A percentile compares a stretch with the other conserved stretches of the same genome.
These are phyloP conservation scores for Poeciliopsis presidionis DNA, from an alignment of 2,797 vertebrate species.

Conservation along the genomic window DNA sequence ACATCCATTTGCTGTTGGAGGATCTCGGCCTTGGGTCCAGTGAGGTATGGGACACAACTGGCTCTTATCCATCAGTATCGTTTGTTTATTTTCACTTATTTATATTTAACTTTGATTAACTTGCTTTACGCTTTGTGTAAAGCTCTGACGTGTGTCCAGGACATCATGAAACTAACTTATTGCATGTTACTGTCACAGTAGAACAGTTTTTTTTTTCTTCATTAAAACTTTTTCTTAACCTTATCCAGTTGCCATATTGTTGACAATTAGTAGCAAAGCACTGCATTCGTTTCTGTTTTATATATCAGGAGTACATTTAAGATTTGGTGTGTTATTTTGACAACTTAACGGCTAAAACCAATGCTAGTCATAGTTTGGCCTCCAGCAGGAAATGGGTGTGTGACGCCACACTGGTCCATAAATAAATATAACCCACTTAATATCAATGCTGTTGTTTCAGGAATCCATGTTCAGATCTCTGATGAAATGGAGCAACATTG, in stretches of 20 bases:
- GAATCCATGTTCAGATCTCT: slow-evolving; percentile 45
- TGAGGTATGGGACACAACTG: slow-evolving; percentile 47
- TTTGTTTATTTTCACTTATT: not conserved
- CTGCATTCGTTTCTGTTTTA: too few species aligned
- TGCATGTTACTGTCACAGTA: too few species aligned
- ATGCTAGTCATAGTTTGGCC: too few species aligned
- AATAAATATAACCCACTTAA: not conserved
- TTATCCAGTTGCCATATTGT: too few species aligned
- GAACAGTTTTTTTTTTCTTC: too few species aligned
- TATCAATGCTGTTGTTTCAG: slow-evolving; percentile 35
- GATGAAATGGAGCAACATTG: slow-evolving; percentile 57
- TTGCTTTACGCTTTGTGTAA: not conserved
- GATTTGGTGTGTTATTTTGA: too few species aligned
- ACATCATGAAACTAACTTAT: not conserved
- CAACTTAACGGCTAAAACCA: too few species aligned
- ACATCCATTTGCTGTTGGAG: slow-evolving; percentile 35
- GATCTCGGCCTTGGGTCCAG: not conserved
- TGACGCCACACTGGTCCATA: too few species aligned
- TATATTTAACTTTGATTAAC: not conserved
- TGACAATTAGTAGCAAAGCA: too few species aligned
- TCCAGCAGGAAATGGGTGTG: too few species aligned
- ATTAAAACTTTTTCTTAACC: too few species aligned
- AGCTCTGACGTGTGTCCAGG: not conserved
- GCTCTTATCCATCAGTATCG: not conserved
- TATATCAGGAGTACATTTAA: too few species aligned